Base-by-base conservation (phyloP, 2,888 invertebrate genomes). In the Antitype chi region DNA sequence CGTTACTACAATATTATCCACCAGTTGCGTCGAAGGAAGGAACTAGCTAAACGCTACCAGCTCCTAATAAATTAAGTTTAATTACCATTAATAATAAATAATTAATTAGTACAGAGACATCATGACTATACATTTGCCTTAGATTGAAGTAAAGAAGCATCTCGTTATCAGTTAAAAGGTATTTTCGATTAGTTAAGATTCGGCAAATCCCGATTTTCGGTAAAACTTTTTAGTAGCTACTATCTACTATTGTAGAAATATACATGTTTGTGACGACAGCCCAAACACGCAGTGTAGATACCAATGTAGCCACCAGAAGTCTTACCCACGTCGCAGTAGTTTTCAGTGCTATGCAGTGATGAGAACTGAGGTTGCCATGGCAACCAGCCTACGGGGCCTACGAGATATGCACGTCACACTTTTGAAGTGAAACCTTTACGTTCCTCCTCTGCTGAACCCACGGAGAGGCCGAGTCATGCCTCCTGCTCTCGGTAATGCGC, bases 401-500 rank as follows among this genome's bases (percentile, higher is more conserved):
- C 86, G 76, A 66, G 86, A 86, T 80, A 23, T 68, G 38, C 38
- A 57, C 28, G 64, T 68, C 77, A 69, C 38, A 32, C 13, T 63
- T 43, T 53, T 15, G 32, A 49, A 66, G 73, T 74, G 20, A 67
- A 60, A 72, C 9, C n/a, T 13, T 3, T n/a, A n/a, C 32, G 49
- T 60, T 55, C 32, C 17, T 55, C 28, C n/a, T 53, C 57, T 60
- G 59, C 70, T 64, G 55, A n/a, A 53, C 11, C 17, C 9, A 17
- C 60, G 59, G 64, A 72, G 55, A 66, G 68, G 43, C 69, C 63
- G 62, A 62, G 73, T 38, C 60, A 83, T 83, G 83, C 70, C 73
- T 47, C 85, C 82, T 60, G 81, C 59, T 69, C 71, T 85, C 76
- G 83, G 83, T 85, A 83, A 70, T n/a, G 82, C 28, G 62, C n/a